Conservation (phyloP, 2,888 invertebrate genomes). For the Ophioninae sp. region DNA sequence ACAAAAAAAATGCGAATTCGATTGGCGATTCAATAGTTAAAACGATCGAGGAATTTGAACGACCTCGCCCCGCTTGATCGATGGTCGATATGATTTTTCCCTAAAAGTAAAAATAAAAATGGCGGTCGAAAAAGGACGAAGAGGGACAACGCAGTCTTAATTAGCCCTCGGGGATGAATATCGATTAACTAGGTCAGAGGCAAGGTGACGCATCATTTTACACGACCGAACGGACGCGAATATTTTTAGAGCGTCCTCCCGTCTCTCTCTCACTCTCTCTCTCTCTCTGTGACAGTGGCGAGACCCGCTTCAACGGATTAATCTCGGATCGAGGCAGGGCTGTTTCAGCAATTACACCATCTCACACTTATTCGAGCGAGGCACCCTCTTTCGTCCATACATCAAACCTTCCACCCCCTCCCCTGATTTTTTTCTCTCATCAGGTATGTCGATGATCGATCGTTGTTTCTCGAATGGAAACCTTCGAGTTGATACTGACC, state of each 20-base stretch:
- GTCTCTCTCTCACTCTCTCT: background rate
- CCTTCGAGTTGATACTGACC: background rate
- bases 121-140: background rate
- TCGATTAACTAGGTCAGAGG: conserved; percentile 71
- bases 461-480: background rate
- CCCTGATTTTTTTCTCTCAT: background rate
- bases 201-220: conserved; percentile 65
- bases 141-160: conserved; percentile 64
- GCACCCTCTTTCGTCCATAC: conserved; percentile 2
- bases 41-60: too few relatives aligned
- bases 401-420: background rate
- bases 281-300: background rate
- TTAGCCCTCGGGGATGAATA: conserved; percentile 69
- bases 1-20: too few relatives aligned
- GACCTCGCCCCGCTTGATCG: background rate
- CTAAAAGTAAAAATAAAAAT: background rate
- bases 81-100: background rate
- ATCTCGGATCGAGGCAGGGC: conserved; percentile 1
- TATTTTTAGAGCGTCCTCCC: conserved; percentile 68
- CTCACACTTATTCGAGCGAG: conserved; percentile 15
- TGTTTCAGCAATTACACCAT: conserved; percentile 16
- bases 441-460: conserved; percentile 28
- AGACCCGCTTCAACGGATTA: conserved; percentile 13
- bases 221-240: conserved; percentile 66
- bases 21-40: too few relatives aligned